Base-by-base conservation (phyloP, 2,797 vertebrate genomes). In the Coccyzus lansbergi region DNA sequence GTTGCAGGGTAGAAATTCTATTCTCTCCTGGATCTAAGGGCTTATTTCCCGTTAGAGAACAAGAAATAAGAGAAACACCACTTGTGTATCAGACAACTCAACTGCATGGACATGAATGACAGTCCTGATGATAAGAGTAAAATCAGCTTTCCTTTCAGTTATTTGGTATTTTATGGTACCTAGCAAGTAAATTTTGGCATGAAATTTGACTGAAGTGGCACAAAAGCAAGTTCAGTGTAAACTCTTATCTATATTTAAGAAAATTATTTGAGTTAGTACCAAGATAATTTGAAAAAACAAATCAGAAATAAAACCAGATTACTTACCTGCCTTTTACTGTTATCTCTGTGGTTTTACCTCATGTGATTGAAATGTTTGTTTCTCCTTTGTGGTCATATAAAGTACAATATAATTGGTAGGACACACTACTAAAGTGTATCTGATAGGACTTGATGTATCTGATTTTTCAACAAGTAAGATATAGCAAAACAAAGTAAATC, bases 1-100 rank as follows among this genome's bases (percentile, higher is more conserved):
- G 21, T 44, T 62, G 33, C 25, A 14, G 31, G 6, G 13, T 65
- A 86, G 92, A 96, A 95, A 92, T 85, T 96, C 74, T 81, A 55
- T 81, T 90, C 40, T 14, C 29, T 71, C 60, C 42, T 44, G 49
- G 86, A 72, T 15, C 14, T 34, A 51, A 26, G 24, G 65, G 48
- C 25, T 79, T 4, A 1, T 86, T 93, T 86, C 67, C 65, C 46
- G 42, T 26, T 72, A 69, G 22, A 71, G 60, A 95, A 75, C 15
- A 83, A 70, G 56, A 88, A 92, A 71, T 34, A 65, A 85, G 15
- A 71, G 88, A 74, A 92, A 79, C 31, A 77, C 12, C 6, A n/a
- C 9, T 21, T 1, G 0, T 67, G 22, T 3, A 4, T 70, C 13
- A 48, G 46, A 64, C 6, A 15, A 38, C 20, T 48, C 29, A 81